Conservation (phyloP, 1,140 invertebrate species). For the Drosophila takahashii region DNA sequence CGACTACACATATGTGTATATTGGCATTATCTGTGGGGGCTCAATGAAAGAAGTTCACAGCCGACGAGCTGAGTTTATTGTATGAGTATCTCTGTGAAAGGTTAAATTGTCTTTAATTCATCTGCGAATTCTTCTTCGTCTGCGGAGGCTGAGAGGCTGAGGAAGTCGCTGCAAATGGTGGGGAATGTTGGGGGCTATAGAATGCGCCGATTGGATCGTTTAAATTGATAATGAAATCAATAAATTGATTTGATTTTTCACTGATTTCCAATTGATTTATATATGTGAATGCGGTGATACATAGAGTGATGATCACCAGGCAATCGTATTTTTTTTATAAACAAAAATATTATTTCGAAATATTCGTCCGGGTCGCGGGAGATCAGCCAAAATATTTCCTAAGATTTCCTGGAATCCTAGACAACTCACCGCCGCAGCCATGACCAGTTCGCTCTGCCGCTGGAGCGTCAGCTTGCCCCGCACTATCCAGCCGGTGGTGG, state of each 20-base stretch:
- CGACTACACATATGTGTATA: constrained; percentile 12
- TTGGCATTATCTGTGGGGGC: constrained; percentile 55
- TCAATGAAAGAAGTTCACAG: constrained; percentile 80
- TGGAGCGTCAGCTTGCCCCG: constrained; percentile 81
- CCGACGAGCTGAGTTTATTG: constrained; percentile 71
- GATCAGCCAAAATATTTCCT: constrained; percentile 34
- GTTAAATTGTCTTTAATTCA: constrained; percentile 82
- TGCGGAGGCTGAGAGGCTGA: constrained; percentile 32
- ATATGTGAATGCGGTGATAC: background rate
- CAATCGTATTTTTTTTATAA: constrained; percentile 21
- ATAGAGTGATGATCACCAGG: constrained; percentile 16
- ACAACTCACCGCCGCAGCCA: constrained; percentile 80
- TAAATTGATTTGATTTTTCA: constrained; percentile 56
- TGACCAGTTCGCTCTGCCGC: constrained; percentile 62
- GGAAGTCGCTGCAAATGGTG: constrained; percentile 12
- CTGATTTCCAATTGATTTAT: constrained; percentile 38
- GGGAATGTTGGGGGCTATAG: background rate
- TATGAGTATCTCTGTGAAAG: constrained; percentile 55
- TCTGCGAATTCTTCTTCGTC: constrained; percentile 72
- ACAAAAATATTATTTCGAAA: constrained; percentile 41
- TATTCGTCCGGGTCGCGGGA: constrained; percentile 5
- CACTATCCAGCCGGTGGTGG: constrained; percentile 82
- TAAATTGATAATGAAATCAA: constrained; percentile 77
- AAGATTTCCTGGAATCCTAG: background rate
- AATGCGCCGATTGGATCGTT: constrained; percentile 57